Percentiles rank a stretch among this genome's conserved stretches.
These are phyloP conservation scores for Lycorma delicatula DNA, from an alignment of 1,140 invertebrate genomes.

Conservation along the genomic window DNA sequence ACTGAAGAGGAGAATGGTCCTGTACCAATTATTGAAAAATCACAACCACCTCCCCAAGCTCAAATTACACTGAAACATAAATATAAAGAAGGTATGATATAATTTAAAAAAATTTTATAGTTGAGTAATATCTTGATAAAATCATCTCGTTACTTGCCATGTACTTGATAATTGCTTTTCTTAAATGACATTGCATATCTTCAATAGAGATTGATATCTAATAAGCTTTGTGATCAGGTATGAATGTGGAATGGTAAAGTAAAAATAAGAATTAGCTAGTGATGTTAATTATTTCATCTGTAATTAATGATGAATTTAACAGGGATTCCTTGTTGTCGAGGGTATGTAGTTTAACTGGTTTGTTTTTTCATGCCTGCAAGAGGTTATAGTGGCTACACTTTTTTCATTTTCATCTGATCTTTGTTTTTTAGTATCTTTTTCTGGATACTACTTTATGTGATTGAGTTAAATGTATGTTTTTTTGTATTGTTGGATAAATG, in stretches of 20 bases:
- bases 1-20: slow-evolving; percentile 2
- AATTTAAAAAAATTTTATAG: background rate
- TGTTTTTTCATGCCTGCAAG: too few relatives aligned
- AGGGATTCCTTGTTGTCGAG: too few relatives aligned
- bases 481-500: background rate
- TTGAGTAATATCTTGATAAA: background rate
- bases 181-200: background rate
- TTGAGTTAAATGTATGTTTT: background rate
- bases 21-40: background rate
- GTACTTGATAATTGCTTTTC: background rate
- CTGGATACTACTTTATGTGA: background rate
- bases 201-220: background rate
- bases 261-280: too few relatives aligned
- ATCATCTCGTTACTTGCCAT: background rate
- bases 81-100: slow-evolving; percentile 39
- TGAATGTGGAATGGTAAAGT: background rate
- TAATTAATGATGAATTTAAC: too few relatives aligned
- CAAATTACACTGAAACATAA: slow-evolving; percentile 33
- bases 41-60: background rate
- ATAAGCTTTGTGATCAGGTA: background rate
- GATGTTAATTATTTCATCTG: too few relatives aligned
- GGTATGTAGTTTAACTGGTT: too few relatives aligned
- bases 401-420: background rate
- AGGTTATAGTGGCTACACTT: background rate
- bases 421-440: background rate